These are phyloP conservation scores for Diploptera punctata DNA, from an alignment of 2,888 invertebrate genomes.

Conservation along the genomic window DNA sequence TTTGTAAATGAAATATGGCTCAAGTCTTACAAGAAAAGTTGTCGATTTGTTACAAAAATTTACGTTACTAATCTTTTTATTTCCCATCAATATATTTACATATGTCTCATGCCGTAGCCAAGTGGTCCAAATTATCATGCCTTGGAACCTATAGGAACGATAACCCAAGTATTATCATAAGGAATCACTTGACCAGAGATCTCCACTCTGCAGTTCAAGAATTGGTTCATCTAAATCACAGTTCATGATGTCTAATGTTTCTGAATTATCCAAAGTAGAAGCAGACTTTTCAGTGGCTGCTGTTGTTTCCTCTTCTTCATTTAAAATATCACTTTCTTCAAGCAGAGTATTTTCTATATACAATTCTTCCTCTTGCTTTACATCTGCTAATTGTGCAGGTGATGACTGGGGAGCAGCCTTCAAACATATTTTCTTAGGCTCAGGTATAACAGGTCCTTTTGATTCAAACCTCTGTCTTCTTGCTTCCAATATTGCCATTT, in stretches of 20 bases:
- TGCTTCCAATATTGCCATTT: conserved; percentile 60
- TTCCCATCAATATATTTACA: too few relatives aligned
- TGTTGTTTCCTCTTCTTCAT: background rate
- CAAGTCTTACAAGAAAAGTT: too few relatives aligned
- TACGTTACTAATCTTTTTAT: too few relatives aligned
- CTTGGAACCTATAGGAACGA: too few relatives aligned
- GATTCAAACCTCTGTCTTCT: conserved; percentile 61
- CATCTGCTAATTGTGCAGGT: background rate
- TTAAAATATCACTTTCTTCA: background rate
- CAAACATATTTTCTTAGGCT: conserved; percentile 60
- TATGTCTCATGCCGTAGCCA: too few relatives aligned
- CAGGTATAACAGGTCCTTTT: conserved; percentile 55
- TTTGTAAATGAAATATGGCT: too few relatives aligned
- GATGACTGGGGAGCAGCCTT: conserved; percentile 46
- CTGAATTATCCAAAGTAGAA: conserved; percentile 40
- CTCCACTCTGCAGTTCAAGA: conserved; percentile 28
- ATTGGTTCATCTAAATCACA: conserved; percentile 42
- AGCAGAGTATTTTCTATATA: too few relatives aligned
- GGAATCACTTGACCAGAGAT: conserved; percentile 55
- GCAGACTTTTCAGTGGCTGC: too few relatives aligned
- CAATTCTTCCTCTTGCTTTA: background rate
- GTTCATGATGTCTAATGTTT: conserved; percentile 32
- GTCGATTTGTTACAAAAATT: too few relatives aligned
- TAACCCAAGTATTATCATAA: too few relatives aligned
- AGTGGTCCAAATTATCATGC: too few relatives aligned